A percentile compares a stretch with the other conserved stretches of the same genome.
Evolutionary conservation across 2,113 vertebrate genomes (phyloP).

Genomic region (Chamaea fasciata): DNA sequence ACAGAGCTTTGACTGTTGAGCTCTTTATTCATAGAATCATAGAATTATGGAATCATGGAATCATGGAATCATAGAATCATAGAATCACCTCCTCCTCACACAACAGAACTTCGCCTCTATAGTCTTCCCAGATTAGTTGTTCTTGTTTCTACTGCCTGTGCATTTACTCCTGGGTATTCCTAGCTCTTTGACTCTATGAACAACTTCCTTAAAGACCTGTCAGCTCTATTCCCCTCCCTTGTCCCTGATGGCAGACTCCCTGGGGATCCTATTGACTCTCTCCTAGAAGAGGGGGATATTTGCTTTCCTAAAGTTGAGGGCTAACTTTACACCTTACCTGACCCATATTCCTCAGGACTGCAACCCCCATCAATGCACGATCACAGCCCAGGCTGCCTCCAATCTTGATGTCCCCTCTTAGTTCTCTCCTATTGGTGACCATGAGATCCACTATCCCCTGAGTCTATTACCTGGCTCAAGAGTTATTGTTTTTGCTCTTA

Average conservation of each 20-base stretch:
- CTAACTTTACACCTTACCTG: background rate
- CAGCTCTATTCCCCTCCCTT: background rate
- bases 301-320: background rate
- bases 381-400: background rate
- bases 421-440: background rate
- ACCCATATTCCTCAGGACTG: background rate
- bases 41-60: background rate
- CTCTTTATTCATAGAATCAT: background rate
- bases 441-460: background rate
- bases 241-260: background rate
- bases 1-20: background rate
- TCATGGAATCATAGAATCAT: background rate
- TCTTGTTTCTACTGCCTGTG: background rate
- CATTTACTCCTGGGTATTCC: background rate
- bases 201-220: background rate
- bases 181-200: background rate
- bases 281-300: background rate
- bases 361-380: background rate
- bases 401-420: fast-evolving
- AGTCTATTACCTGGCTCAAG: background rate
- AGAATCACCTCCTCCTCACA: background rate
- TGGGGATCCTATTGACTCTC: background rate
- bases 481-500: background rate
- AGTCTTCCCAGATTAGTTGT: background rate
- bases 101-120: background rate